A percentile compares a stretch with the other conserved stretches of the same genome.
These are phyloP conservation scores for Drosophila eugracilis DNA, from an alignment of 1,140 invertebrate species.

Conservation along the genomic window DNA sequence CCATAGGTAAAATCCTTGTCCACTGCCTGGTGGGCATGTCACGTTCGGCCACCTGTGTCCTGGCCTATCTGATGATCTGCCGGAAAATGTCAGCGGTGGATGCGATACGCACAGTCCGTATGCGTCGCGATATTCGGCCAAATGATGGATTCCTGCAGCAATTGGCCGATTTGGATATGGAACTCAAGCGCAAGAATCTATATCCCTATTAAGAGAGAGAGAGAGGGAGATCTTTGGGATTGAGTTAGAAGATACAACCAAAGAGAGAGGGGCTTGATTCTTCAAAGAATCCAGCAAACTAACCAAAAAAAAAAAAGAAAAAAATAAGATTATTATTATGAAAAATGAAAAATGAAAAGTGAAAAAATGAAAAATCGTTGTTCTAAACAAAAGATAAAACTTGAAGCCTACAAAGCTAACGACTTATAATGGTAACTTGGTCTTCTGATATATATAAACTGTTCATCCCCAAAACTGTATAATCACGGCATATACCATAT, in stretches of 20 bases:
- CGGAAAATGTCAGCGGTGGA: conserved; percentile 90
- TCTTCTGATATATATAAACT: conserved; percentile 67
- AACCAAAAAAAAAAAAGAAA: conserved; percentile 17
- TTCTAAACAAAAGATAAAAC: conserved; percentile 45
- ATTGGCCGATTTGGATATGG: conserved; percentile 89
- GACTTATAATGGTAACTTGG: conserved; percentile 78
- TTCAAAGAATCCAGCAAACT: conserved; percentile 16
- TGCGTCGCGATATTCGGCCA: conserved; percentile 89
- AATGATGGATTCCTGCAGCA: conserved; percentile 93
- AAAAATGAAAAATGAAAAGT: conserved; percentile 18
- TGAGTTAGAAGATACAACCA: conserved; percentile 33
- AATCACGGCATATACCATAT: conserved; percentile 48
- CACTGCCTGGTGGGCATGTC: conserved; percentile 94
- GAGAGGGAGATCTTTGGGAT: no score
- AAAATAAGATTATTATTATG: conserved; percentile 16
- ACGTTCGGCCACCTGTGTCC: conserved; percentile 91
- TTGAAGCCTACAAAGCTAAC: conserved; percentile 68
- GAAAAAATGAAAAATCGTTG: conserved; percentile 26
- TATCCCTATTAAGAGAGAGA: conserved; percentile 75
- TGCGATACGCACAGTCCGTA: conserved; percentile 89
- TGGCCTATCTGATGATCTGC: conserved; percentile 94
- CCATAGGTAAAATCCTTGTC: conserved; percentile 90
- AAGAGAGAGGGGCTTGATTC: conserved; percentile 16
- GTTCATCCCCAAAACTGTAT: conserved; percentile 62
- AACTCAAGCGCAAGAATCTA: conserved; percentile 86